Conservation (phyloP, 2,888 invertebrate species). For the Rosalia funebris region DNA sequence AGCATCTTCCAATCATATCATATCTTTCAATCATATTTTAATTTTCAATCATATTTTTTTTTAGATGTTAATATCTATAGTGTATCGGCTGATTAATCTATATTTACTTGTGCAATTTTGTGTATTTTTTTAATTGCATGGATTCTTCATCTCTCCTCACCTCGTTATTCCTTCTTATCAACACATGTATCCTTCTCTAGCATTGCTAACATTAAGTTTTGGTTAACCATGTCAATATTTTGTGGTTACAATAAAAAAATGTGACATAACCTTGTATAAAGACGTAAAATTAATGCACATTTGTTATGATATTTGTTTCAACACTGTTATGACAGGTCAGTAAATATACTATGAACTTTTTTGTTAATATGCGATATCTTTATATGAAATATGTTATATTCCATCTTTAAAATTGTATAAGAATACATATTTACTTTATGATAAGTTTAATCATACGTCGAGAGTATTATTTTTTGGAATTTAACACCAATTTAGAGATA, state of each 20-base stretch:
- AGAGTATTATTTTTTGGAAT: constrained; percentile 27
- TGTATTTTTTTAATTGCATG: too few relatives aligned
- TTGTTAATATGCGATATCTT: neutral
- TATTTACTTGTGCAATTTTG: neutral
- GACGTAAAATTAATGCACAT: neutral
- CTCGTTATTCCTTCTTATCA: too few relatives aligned
- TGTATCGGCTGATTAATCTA: neutral
- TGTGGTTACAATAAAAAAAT: neutral
- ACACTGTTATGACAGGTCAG: constrained; percentile 17
- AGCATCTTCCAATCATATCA: too few relatives aligned
- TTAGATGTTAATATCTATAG: neutral
- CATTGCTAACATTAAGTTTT: neutral
- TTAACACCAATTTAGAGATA: constrained; percentile 1
- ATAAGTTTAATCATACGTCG: constrained; percentile 36
- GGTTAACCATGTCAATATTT: neutral
- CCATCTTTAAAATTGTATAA: constrained; percentile 16
- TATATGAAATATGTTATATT: constrained; percentile 19
- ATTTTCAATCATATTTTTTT: neutral
- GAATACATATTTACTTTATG: constrained; percentile 33
- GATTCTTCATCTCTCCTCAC: too few relatives aligned
- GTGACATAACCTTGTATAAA: neutral
- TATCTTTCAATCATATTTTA: too few relatives aligned
- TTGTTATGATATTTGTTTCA: neutral
- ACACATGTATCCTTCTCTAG: neutral
- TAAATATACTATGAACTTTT: neutral